These are phyloP conservation scores for Allophyes oxyacanthae DNA, from an alignment of 2,888 invertebrate species.

Conservation along the genomic window DNA sequence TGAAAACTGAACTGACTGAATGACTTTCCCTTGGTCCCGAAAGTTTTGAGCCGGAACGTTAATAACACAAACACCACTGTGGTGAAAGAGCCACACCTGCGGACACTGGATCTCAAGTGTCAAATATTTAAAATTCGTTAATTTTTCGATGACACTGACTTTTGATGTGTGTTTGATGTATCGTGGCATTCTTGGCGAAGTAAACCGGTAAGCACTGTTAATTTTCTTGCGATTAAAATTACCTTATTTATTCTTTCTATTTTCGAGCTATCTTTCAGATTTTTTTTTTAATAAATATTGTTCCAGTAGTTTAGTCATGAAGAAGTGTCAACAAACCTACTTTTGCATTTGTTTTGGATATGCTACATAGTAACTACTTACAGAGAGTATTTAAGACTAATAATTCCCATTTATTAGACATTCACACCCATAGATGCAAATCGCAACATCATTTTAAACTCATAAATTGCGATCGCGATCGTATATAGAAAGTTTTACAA, in stretches of 20 bases:
- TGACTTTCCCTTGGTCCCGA: constrained; percentile 40
- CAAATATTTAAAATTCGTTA: too few relatives aligned
- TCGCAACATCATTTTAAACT: constrained; percentile 23
- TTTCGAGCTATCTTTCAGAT: too few relatives aligned
- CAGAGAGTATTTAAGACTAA: too few relatives aligned
- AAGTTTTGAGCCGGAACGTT: constrained; percentile 36
- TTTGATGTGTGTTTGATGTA: neutral
- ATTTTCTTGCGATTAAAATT: too few relatives aligned
- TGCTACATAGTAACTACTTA: too few relatives aligned
- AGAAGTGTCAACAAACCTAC: too few relatives aligned
- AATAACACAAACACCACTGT: constrained; percentile 27
- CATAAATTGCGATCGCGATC: constrained; percentile 29
- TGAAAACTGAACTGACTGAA: constrained; percentile 41
- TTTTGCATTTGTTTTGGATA: too few relatives aligned
- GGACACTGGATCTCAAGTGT: neutral
- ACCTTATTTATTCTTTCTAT: too few relatives aligned
- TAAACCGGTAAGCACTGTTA: too few relatives aligned
- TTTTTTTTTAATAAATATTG: too few relatives aligned
- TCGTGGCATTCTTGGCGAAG: too few relatives aligned
- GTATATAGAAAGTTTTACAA: constrained; percentile 49
- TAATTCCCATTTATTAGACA: neutral
- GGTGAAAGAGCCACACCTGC: constrained; percentile 11
- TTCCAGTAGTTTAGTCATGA: too few relatives aligned
- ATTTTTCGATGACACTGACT: neutral
- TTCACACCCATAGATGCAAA: constrained; percentile 20